A percentile compares a stretch with the other conserved stretches of the same genome.
phyloP scores from a whole-genome alignment of 2,888 invertebrate species.

The Spilosoma lubricipeda region DNA sequence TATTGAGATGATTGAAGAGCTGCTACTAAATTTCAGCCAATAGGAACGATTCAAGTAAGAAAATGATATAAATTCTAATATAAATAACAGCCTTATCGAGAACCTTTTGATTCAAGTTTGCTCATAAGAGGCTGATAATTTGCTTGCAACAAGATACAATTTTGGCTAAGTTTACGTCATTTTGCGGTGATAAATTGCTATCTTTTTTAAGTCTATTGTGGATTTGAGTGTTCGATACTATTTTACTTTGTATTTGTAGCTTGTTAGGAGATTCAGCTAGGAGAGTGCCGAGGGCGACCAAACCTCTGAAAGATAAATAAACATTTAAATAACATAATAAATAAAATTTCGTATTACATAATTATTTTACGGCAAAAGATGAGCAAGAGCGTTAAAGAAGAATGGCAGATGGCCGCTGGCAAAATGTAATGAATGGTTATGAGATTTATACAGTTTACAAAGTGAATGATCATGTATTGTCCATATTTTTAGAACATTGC shows the following conservation, averaged over 20 bases:
- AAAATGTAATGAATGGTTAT: no score
- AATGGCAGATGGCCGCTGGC: no score
- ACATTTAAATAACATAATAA: neutral
- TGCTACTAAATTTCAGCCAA: slow-evolving; percentile 23
- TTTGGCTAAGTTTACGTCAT: slow-evolving; percentile 71
- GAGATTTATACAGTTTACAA: no score
- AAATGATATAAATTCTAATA: slow-evolving; percentile 48
- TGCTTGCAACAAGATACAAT: slow-evolving; percentile 77
- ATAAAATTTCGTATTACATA: no score
- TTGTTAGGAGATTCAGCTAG: slow-evolving; percentile 81
- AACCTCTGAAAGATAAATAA: slow-evolving; percentile 79
- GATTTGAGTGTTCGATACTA: slow-evolving; percentile 69
- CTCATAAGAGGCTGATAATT: slow-evolving; percentile 77
- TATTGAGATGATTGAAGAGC: slow-evolving; percentile 18
- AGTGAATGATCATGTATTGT: no score
- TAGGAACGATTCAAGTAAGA: slow-evolving; percentile 40
- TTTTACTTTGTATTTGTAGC: slow-evolving; percentile 72
- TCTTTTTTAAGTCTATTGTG: slow-evolving; percentile 76
- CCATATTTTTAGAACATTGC: no score
- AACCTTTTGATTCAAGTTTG: slow-evolving; percentile 26
- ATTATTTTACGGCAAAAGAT: no score
- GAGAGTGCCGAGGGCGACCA: slow-evolving; percentile 93
- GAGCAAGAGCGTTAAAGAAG: no score
- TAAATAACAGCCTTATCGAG: slow-evolving; percentile 56
- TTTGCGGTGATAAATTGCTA: slow-evolving; percentile 55